Base-by-base conservation (phyloP, 2,113 vertebrate species). In the Daubentonia madagascariensis region DNA sequence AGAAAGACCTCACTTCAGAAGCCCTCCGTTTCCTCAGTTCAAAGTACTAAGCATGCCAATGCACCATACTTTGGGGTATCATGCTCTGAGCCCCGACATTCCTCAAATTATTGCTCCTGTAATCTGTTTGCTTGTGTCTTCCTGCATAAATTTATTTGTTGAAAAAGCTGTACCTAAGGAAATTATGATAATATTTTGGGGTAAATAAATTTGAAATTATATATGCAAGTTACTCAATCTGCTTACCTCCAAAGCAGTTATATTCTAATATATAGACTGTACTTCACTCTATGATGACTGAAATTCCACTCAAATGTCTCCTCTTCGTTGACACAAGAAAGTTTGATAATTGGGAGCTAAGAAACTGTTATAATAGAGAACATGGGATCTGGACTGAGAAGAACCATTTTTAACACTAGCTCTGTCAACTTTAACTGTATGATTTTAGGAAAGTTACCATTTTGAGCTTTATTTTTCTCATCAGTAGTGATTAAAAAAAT, bases 381-480 rank as follows among this genome's bases (percentile, higher is more conserved):
- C 11, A 28, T 20, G 48, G 6, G 12, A 84, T 90, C 17, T 79
- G 23, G 4, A 84, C 12, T 52, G 30, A 80, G 50, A 80, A 79
- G 32, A 95, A 90, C 0, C 12, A 37, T 52, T 83, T 95, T 67
- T 72, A 95, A 80, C 23, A 8, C 17, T 1, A 48, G 2, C 0
- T 37, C 17, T 67, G 5, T 93, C 88, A 87, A n/a, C 16, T n/a
- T 20, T n/a, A 63, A 85, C 59, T 48, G 0, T 32, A 59, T 37
- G 40, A 54, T 91, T 91, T 87, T 73, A 88, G 23, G 8, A 83
- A 85, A 95, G 48, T 50, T 68, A 72, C 43, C 22, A 78, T 96
- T 52, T 93, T 72, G 45, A 93, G 37, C 1, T 14, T 98, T 85
- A 79, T 40, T 92, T 85, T 94, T 95, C 22, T 95, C 35, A 78